Conservation (phyloP, 35 echinoderm and acorn worm species). For the Strongylocentrotus purpuratus region DNA sequence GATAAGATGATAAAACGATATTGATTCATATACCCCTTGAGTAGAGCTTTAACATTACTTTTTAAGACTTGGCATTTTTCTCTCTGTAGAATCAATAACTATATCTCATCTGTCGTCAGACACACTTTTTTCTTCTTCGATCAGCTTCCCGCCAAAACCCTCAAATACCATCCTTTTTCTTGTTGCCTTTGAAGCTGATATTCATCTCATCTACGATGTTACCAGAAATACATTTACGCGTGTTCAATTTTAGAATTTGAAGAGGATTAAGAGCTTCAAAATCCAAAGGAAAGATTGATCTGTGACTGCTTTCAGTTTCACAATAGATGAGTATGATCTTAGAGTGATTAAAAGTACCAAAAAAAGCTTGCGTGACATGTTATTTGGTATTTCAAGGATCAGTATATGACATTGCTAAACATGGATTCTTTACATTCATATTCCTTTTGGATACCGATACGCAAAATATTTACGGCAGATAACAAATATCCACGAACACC, state of each 20-base stretch:
- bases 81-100: neutral
- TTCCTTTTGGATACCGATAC: too few species aligned
- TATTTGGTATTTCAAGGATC: too few species aligned
- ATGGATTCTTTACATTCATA: too few species aligned
- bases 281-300: neutral
- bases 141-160: neutral
- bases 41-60: neutral
- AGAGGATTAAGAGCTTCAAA: neutral
- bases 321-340: neutral
- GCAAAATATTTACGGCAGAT: too few species aligned
- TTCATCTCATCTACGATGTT: neutral
- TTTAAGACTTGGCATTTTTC: neutral
- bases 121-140: neutral
- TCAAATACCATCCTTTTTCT: neutral
- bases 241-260: neutral
- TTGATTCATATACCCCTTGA: neutral
- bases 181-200: neutral
- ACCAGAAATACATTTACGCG: neutral
- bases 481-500: too few species aligned
- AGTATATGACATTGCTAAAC: too few species aligned
- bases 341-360: neutral
- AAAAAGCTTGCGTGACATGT: neutral
- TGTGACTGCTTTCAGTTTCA: neutral
- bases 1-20: too few species aligned
- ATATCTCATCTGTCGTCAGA: neutral